Evolutionary conservation across 2,888 invertebrate genomes (phyloP).

Genomic region (Drosophila rubida): DNA sequence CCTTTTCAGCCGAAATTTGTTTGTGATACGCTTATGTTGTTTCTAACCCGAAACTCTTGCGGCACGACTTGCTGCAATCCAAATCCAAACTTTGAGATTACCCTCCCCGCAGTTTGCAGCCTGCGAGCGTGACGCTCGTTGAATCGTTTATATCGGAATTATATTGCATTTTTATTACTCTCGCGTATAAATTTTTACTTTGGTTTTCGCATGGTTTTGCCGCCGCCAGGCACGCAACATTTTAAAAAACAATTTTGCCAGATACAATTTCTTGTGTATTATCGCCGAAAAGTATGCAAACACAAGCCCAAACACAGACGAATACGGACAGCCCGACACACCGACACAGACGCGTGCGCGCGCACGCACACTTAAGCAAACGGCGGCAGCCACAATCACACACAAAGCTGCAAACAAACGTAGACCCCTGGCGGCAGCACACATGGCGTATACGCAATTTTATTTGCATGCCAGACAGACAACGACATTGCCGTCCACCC

Average conservation of each 20-base stretch:
- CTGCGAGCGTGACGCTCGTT: background rate
- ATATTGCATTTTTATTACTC: slow-evolving; percentile 79
- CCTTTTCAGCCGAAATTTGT: slow-evolving; percentile 13
- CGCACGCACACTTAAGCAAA: slow-evolving; percentile 24
- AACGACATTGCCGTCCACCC: slow-evolving; percentile 45
- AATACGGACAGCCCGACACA: slow-evolving; percentile 14
- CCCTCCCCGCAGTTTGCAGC: no score
- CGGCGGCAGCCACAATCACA: slow-evolving; percentile 25
- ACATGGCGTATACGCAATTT: slow-evolving; percentile 75
- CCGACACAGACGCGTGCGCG: slow-evolving; percentile 1
- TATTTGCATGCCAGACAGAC: slow-evolving; percentile 65
- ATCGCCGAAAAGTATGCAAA: slow-evolving; percentile 69
- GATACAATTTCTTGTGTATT: slow-evolving; percentile 70
- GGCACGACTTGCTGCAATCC: slow-evolving; percentile 44
- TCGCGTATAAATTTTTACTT: slow-evolving; percentile 36
- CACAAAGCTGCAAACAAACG: slow-evolving; percentile 2
- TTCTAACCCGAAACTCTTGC: background rate
- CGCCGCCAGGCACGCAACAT: slow-evolving; percentile 69
- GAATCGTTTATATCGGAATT: slow-evolving; percentile 64
- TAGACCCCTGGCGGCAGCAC: slow-evolving; percentile 20
- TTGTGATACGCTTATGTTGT: slow-evolving; percentile 4
- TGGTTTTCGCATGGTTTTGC: slow-evolving; percentile 7
- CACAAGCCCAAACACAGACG: slow-evolving; percentile 9
- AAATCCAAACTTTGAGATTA: slow-evolving; percentile 54
- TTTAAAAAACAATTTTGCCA: slow-evolving; percentile 74